phyloP scores from a whole-genome alignment of 2,888 invertebrate species.

The Aphodius sticticus region DNA sequence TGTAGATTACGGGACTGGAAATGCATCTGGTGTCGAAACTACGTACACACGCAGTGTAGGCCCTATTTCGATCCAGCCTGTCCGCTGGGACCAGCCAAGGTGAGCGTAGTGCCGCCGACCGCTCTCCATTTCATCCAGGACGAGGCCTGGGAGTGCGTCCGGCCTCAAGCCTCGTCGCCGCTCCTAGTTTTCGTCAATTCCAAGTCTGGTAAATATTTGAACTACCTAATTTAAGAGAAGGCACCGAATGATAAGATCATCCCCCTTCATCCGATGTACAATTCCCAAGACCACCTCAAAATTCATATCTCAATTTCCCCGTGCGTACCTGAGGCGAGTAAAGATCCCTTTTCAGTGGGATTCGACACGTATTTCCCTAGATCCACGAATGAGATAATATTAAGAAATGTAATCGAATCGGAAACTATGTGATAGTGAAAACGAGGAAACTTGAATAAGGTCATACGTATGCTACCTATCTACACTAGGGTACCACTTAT shows the following conservation, averaged over 20 bases:
- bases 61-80: slow-evolving; percentile 82
- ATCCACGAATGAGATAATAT: no score
- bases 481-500: no score
- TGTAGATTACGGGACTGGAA: slow-evolving; percentile 91
- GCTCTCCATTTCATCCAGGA: slow-evolving; percentile 91
- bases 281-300: neutral
- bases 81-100: slow-evolving; percentile 85
- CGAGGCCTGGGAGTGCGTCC: slow-evolving; percentile 90
- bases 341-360: no score
- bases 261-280: neutral
- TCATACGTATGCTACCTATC: no score
- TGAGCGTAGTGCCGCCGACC: slow-evolving; percentile 95
- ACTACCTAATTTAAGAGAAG: neutral
- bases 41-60: slow-evolving; percentile 91
- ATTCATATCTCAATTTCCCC: neutral
- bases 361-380: no score
- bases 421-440: no score
- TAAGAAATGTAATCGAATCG: no score
- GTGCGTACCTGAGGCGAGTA: neutral
- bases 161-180: slow-evolving; percentile 72
- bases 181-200: slow-evolving; percentile 97
- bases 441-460: no score
- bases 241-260: neutral
- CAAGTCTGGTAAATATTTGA: slow-evolving; percentile 73
- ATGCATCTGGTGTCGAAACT: slow-evolving; percentile 94